These are phyloP conservation scores for Oreochromis spilurus DNA, from an alignment of 2,113 vertebrate genomes.

Conservation along the genomic window DNA sequence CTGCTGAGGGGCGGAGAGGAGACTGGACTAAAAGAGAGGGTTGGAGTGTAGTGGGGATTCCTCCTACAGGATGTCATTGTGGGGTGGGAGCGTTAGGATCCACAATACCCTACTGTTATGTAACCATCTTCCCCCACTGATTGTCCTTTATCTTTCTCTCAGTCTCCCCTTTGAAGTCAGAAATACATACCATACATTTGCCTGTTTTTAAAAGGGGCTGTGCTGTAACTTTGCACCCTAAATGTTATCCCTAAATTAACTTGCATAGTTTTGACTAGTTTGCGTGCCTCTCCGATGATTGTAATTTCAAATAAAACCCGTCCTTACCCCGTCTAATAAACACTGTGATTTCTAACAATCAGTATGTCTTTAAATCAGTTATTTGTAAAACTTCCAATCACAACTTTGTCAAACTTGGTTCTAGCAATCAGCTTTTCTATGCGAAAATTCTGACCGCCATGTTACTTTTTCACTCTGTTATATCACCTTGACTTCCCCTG, in stretches of 20 bases:
- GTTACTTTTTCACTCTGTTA: neutral
- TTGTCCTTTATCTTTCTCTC: neutral
- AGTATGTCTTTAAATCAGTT: neutral
- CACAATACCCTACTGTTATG: neutral
- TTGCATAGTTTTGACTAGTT: neutral
- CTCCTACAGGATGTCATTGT: conserved; percentile 1
- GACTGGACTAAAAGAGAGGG: neutral
- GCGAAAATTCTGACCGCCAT: neutral
- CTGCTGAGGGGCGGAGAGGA: neutral
- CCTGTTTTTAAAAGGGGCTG: neutral
- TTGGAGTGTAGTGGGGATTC: conserved; percentile 10
- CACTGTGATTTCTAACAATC: neutral
- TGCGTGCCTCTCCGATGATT: neutral
- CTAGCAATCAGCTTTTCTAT: neutral
- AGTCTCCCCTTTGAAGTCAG: neutral
- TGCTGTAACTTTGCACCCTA: neutral
- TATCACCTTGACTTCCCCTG: neutral
- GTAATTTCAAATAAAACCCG: neutral
- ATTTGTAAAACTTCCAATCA: neutral
- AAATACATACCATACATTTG: neutral
- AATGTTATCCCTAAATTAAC: neutral
- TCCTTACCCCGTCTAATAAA: neutral
- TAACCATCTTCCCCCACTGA: neutral
- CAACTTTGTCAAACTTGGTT: neutral
- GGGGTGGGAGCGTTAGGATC: neutral